Conservation (phyloP, 2,113 vertebrate species). For the Xiphophorus couchianus region DNA sequence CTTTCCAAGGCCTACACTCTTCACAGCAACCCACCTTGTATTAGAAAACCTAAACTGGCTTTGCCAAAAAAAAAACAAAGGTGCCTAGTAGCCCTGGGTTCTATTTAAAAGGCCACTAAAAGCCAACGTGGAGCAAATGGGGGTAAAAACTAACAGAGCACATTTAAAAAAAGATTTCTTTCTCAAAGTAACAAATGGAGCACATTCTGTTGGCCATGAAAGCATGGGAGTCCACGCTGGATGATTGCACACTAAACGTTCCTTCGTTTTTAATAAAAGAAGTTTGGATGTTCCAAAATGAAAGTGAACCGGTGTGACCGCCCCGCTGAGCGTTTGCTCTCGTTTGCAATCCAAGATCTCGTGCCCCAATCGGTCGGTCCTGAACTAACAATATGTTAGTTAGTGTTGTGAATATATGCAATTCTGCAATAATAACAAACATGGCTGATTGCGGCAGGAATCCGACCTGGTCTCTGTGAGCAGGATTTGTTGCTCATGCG, state of each 20-base stretch:
- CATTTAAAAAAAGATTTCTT: constrained; percentile 2
- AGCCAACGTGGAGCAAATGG: constrained; percentile 33
- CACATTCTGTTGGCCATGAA: neutral
- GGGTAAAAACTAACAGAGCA: constrained; percentile 32
- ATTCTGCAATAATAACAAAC: neutral
- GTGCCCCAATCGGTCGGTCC: neutral
- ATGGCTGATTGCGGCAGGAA: neutral
- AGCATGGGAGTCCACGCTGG: no score
- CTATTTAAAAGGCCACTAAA: constrained; percentile 29
- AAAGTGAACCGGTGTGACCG: neutral
- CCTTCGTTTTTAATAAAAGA: neutral
- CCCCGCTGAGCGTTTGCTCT: no score
- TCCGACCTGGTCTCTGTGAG: neutral
- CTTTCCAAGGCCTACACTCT: constrained; percentile 57
- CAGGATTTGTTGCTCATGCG: neutral
- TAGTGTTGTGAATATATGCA: no score
- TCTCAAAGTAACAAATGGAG: neutral
- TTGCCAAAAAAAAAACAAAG: constrained; percentile 36
- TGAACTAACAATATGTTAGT: no score
- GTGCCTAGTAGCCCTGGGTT: constrained; percentile 48
- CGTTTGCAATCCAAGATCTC: neutral
- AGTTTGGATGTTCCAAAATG: neutral
- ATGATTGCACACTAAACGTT: neutral
- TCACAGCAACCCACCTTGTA: constrained; percentile 44
- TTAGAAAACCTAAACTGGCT: constrained; percentile 54